Conservation (phyloP, 1,140 invertebrate species). For the Sycophila sp. region DNA sequence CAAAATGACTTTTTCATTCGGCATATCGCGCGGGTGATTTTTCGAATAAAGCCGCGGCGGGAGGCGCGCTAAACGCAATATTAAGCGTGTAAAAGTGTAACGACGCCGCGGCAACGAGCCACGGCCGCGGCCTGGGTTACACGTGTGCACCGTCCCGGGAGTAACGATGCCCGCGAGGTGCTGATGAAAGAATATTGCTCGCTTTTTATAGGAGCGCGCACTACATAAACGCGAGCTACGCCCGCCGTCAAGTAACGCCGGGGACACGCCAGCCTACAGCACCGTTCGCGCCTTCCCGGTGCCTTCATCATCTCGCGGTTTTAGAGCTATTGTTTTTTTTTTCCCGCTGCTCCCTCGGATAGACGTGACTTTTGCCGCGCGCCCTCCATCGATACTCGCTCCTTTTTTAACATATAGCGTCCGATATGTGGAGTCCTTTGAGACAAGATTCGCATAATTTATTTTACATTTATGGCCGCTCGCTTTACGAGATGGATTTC, state of each 20-base stretch:
- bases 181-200: slow-evolving; percentile 60
- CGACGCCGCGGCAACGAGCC: slow-evolving; percentile 50
- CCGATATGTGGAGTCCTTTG: no score
- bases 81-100: slow-evolving; percentile 61
- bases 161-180: slow-evolving; percentile 59
- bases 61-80: slow-evolving; percentile 54
- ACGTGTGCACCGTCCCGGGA: slow-evolving; percentile 36
- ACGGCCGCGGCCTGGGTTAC: slow-evolving; percentile 33
- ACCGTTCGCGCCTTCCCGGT: not conserved
- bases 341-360: not conserved
- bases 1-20: slow-evolving; percentile 23
- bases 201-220: slow-evolving; percentile 53
- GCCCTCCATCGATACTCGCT: no score
- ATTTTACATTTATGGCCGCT: no score
- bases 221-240: slow-evolving; percentile 51
- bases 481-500: no score
- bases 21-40: slow-evolving; percentile 11
- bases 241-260: not conserved
- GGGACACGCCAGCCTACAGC: no score
- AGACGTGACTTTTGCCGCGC: no score
- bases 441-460: no score
- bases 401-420: no score
- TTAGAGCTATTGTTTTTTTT: no score
- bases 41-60: slow-evolving; percentile 22
- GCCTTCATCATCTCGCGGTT: not conserved